Evolutionary conservation across 2,797 vertebrate species (phyloP).

Genomic region (Rhinatrema bivittatum): DNA sequence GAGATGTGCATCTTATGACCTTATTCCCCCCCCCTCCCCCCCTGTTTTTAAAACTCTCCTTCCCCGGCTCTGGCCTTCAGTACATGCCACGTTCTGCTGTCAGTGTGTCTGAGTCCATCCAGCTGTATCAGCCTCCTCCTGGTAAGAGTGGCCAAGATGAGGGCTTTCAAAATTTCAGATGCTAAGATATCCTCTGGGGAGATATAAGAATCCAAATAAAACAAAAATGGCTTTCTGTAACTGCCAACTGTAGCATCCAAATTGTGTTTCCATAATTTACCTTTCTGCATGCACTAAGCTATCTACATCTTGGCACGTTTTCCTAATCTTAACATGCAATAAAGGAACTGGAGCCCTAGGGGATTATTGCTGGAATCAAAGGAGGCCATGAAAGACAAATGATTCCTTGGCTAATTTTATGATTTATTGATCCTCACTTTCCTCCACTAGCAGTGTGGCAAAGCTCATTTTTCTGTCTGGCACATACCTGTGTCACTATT

Average conservation of each 20-base stretch:
- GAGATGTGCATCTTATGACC: slow-evolving; percentile 1
- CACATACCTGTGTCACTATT: slow-evolving; percentile 35
- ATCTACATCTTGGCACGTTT: slow-evolving; percentile 28
- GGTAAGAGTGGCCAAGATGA: too few species aligned
- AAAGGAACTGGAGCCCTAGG: slow-evolving; percentile 38
- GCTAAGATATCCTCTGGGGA: too few species aligned
- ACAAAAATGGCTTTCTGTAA: too few species aligned
- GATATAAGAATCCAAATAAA: too few species aligned
- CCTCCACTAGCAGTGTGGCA: slow-evolving; percentile 30
- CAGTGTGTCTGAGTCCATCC: too few species aligned
- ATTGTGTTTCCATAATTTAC: slow-evolving; percentile 9
- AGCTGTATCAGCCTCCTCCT: too few species aligned
- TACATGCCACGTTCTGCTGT: too few species aligned
- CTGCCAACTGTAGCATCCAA: slow-evolving; percentile 11
- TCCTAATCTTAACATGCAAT: slow-evolving; percentile 34
- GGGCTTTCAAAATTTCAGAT: too few species aligned
- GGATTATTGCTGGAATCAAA: slow-evolving; percentile 22
- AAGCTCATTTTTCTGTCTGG: slow-evolving; percentile 49
- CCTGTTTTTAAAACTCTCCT: slow-evolving; percentile 11
- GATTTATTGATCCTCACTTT: slow-evolving; percentile 48
- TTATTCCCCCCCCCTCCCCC: slow-evolving; percentile 1
- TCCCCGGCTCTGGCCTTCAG: too few species aligned
- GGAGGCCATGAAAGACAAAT: slow-evolving; percentile 42
- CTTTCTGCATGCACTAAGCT: slow-evolving; percentile 10
- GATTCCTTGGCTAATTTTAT: slow-evolving; percentile 58